These are phyloP conservation scores for Pterois miles DNA, from an alignment of 2,797 vertebrate genomes.

Conservation along the genomic window DNA sequence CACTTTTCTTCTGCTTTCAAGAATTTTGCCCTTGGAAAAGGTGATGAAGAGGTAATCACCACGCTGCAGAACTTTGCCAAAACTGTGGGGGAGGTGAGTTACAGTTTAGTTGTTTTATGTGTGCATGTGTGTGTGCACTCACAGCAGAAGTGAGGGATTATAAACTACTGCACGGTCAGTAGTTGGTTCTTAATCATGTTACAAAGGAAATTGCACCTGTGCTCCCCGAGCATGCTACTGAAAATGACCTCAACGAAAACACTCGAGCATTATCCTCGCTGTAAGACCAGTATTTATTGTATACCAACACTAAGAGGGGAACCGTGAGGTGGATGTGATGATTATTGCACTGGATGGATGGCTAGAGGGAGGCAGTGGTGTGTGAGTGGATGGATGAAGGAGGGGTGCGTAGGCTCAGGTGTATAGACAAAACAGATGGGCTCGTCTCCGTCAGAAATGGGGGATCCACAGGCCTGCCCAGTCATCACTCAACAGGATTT, in stretches of 20 bases:
- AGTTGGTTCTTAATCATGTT: slow-evolving; percentile 28
- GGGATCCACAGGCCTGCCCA: slow-evolving; percentile 15
- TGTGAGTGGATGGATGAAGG: slow-evolving; percentile 11
- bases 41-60: slow-evolving; percentile 96
- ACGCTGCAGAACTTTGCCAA: slow-evolving; percentile 94
- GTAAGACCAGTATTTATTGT: slow-evolving; percentile 10
- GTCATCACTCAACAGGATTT: slow-evolving; percentile 34
- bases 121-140: neutral
- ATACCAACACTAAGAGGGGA: neutral
- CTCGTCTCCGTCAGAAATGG: slow-evolving; percentile 30
- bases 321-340: slow-evolving; percentile 2
- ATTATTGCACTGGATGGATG: slow-evolving; percentile 7
- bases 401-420: slow-evolving; percentile 3
- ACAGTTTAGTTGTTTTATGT: slow-evolving; percentile 7
- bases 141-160: neutral
- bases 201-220: slow-evolving; percentile 30
- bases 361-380: neutral
- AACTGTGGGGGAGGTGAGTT: slow-evolving; percentile 93
- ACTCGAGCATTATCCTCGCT: slow-evolving; percentile 21
- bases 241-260: slow-evolving; percentile 41
- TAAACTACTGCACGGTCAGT: slow-evolving; percentile 1
- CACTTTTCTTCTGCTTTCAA: slow-evolving; percentile 68
- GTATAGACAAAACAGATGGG: slow-evolving; percentile 57
- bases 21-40: slow-evolving; percentile 98
- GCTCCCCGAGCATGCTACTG: neutral